Evolutionary conservation across 2,113 vertebrate genomes (phyloP), one percentile per base, ranked within the genome.

Genomic region (Tautogolabrus adspersus): DNA sequence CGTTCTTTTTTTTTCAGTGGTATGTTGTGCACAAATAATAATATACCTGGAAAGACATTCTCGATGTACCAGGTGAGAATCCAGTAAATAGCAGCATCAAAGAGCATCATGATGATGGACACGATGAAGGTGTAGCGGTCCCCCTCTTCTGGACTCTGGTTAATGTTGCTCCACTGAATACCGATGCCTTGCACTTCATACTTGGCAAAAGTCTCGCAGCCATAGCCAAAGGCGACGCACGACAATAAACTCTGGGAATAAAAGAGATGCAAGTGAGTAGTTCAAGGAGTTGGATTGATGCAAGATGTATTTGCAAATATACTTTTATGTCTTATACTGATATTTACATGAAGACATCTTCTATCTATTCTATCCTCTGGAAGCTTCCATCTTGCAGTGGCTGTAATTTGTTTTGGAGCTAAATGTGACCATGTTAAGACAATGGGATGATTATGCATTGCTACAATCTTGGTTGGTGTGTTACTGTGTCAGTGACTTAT

Each of bases 21-120:
- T 49, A 19, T 18, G 18, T 49, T 49, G 23, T 10, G 10, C 10
- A 12, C 1, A 4, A 22, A 12, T 15, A 21, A 21, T 26, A 4
- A 0, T 22, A 69, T 91, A 99, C 98, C 98, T 96, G 98, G 98
- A 72, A 96, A 98, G 71, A 99, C 95, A 1, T 96, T 95, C 82
- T 99, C 97, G 19, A 99, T 97, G 92, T 99, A 99, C 97, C 97
- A 99, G 0, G 97, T 99, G 93, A 99, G 95, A 34, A 96, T 78
- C 52, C 96, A 96, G 65, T 99, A 97, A 0, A 99, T 58, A 37
- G 93, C 76, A 1, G 96, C 83, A 30, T 99, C 98, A 0, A 96
- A 79, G 4, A 99, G 88, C 98, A 99, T 98, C 95, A 99, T 97
- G 83, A 91, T 55, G 23, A 96, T 93, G 0, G 98, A 97, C 1